Percentiles rank a stretch among this genome's conserved stretches.
Evolutionary conservation across 2,113 vertebrate species (phyloP).

Genomic region (Poecilia latipinna): DNA sequence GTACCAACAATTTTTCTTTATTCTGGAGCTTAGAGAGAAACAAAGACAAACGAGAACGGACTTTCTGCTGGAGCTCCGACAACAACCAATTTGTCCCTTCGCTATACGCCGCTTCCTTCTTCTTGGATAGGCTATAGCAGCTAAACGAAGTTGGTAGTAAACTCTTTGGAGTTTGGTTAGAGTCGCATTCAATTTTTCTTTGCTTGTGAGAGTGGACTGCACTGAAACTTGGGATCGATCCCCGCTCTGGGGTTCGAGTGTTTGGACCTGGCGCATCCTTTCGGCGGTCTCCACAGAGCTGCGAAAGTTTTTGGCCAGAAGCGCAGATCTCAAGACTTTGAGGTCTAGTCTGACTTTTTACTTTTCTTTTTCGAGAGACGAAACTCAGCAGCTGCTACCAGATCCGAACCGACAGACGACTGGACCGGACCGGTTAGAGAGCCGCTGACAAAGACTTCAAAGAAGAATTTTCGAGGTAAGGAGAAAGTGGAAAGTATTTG

Average conservation of each 20-base stretch:
- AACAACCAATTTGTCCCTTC: constrained; percentile 56
- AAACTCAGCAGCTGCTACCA: constrained; percentile 61
- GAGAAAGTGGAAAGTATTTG: not conserved
- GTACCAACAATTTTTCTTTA: constrained; percentile 78
- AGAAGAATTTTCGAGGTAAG: constrained; percentile 59
- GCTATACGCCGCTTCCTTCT: constrained; percentile 67
- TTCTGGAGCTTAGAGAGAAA: constrained; percentile 68
- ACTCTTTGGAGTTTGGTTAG: constrained; percentile 87
- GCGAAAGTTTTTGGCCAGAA: constrained; percentile 60
- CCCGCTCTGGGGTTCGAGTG: constrained; percentile 49
- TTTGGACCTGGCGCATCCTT: constrained; percentile 64
- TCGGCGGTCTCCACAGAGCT: constrained; percentile 35
- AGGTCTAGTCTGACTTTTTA: constrained; percentile 48
- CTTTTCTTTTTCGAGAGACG: constrained; percentile 15
- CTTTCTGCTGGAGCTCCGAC: constrained; percentile 75
- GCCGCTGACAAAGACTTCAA: constrained; percentile 48
- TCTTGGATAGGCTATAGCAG: constrained; percentile 63
- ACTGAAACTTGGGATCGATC: constrained; percentile 76
- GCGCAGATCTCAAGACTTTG: constrained; percentile 61
- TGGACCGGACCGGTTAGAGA: constrained; percentile 56
- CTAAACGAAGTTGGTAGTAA: constrained; percentile 83
- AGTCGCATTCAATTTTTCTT: constrained; percentile 77
- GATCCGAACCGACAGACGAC: constrained; percentile 12
- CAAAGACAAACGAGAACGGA: constrained; percentile 59
- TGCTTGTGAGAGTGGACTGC: constrained; percentile 83